Percentiles rank a stretch among this genome's conserved stretches.
Evolutionary conservation across 2,797 vertebrate genomes (phyloP).

Genomic region (Acipenser transmontanus): DNA sequence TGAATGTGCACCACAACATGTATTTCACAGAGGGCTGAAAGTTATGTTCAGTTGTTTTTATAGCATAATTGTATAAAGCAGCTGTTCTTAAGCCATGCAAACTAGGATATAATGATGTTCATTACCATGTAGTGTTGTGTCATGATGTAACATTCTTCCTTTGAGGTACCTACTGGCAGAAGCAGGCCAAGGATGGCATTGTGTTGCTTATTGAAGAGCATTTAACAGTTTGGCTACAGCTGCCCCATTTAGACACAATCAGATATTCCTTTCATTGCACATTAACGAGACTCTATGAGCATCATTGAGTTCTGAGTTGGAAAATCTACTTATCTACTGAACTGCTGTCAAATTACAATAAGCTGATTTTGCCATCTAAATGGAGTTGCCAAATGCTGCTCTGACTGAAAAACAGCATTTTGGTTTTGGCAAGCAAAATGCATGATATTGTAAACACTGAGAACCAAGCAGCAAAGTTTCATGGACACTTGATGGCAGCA

Average conservation of each 20-base stretch:
- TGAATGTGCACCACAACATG: not conserved
- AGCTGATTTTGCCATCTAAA: not conserved
- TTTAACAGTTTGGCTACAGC: constrained; percentile 9
- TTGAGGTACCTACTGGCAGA: not conserved
- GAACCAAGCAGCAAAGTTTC: not conserved
- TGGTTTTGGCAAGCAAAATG: not conserved
- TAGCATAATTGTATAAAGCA: not conserved
- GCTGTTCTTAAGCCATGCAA: constrained; percentile 4
- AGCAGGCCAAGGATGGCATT: not conserved
- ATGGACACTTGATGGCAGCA: not conserved
- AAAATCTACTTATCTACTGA: too few relatives aligned
- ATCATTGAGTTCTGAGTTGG: constrained; percentile 26
- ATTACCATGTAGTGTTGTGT: not conserved
- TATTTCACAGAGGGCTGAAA: not conserved
- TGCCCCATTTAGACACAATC: not conserved
- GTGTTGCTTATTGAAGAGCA: not conserved
- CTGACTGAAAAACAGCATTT: constrained; percentile 18
- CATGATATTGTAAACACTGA: not conserved
- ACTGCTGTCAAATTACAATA: too few relatives aligned
- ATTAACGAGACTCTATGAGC: constrained; percentile 1
- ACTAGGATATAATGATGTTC: not conserved
- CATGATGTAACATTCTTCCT: not conserved
- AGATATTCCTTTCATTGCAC: constrained; percentile 42
- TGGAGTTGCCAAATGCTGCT: constrained; percentile 18
- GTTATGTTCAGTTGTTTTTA: constrained; percentile 8